phyloP scores from a whole-genome alignment of 1,140 invertebrate species.

The Neodiprion pinetum region DNA sequence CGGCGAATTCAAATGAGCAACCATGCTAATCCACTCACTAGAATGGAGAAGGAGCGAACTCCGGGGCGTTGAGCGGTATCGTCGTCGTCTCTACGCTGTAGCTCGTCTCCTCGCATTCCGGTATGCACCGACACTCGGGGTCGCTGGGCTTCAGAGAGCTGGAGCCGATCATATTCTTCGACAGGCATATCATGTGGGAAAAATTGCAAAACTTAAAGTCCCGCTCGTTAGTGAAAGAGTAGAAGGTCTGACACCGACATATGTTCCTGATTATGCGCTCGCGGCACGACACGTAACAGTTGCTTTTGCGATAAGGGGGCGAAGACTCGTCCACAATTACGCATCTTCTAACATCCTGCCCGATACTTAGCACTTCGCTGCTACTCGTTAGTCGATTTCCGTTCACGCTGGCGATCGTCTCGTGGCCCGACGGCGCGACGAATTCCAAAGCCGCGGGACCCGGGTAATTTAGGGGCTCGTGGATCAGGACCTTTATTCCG shows the following conservation, averaged over 20 bases:
- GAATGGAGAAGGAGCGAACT: conserved; percentile 39
- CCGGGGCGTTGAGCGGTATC: conserved; percentile 32
- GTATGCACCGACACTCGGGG: conserved; percentile 42
- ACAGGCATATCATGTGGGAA: conserved; percentile 30
- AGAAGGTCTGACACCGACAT: conserved; percentile 35
- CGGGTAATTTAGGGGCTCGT: conserved; percentile 35
- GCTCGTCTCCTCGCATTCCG: conserved; percentile 46
- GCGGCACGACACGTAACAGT: conserved; percentile 34
- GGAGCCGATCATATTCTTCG: conserved; percentile 19
- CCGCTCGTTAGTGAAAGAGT: conserved; percentile 6
- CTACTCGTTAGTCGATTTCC: conserved; percentile 31
- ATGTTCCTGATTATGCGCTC: conserved; percentile 12
- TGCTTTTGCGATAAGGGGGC: conserved; percentile 30
- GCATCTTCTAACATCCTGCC: conserved; percentile 26
- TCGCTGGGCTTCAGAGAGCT: conserved; percentile 23
- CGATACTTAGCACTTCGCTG: conserved; percentile 29
- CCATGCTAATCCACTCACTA: conserved; percentile 60
- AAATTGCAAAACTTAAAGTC: conserved; percentile 28
- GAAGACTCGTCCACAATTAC: neutral
- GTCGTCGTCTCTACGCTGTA: conserved; percentile 40
- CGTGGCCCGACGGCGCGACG: conserved; percentile 23
- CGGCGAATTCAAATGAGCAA: conserved; percentile 43
- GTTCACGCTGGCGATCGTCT: conserved; percentile 30
- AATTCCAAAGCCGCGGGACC: conserved; percentile 32
- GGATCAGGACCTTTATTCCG: conserved; percentile 34